These are phyloP conservation scores for Ornithorhynchus anatinus DNA, from an alignment of 2,113 vertebrate genomes.

Conservation along the genomic window DNA sequence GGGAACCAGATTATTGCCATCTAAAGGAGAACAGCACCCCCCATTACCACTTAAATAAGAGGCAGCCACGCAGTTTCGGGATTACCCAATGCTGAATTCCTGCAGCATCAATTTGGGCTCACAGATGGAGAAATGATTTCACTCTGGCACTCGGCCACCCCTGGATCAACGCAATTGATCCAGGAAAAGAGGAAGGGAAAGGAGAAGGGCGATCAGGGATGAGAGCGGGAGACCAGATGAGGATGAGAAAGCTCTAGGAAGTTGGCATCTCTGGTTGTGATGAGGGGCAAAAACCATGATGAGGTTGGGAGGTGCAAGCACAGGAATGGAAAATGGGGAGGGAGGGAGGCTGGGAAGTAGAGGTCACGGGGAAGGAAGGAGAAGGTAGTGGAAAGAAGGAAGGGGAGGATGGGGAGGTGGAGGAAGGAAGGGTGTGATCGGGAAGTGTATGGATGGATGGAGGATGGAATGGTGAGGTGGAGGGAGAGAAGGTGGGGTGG, in stretches of 20 bases:
- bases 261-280: too few species aligned
- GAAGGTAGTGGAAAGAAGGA: background rate
- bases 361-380: background rate
- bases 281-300: too few species aligned
- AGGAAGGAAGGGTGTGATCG: background rate
- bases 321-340: background rate
- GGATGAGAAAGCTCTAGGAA: too few species aligned
- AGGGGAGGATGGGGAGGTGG: background rate
- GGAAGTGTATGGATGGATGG: background rate
- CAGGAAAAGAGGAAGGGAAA: background rate
- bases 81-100: background rate
- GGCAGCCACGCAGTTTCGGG: conserved; percentile 25
- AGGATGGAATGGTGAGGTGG: background rate
- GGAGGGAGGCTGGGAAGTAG: rapidly evolving
- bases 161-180: rapidly evolving
- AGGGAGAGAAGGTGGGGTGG: background rate
- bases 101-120: background rate
- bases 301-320: too few species aligned
- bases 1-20: conserved; percentile 39
- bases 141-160: background rate
- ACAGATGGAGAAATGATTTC: background rate
- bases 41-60: background rate
- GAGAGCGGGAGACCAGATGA: too few species aligned
- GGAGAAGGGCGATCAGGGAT: too few species aligned
- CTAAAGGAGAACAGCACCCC: background rate